Evolutionary conservation across 2,888 invertebrate species (phyloP).

Genomic region (Carcina quercana): DNA sequence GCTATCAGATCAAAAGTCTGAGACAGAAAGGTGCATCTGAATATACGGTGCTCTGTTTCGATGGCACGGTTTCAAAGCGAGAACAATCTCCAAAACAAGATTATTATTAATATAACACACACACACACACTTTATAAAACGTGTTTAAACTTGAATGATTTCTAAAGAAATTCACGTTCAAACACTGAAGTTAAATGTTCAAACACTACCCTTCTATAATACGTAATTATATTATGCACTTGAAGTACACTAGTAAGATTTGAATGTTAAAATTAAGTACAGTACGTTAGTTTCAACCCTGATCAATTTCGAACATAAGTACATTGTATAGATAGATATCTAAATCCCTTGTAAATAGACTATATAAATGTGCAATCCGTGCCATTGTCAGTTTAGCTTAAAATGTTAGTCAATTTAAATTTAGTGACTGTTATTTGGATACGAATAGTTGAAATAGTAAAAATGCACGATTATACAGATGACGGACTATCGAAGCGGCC

Average conservation of each 20-base stretch:
- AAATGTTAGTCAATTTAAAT: slow-evolving; percentile 61
- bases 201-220: slow-evolving; percentile 52
- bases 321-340: slow-evolving; percentile 46
- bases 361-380: slow-evolving; percentile 69
- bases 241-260: slow-evolving; percentile 55
- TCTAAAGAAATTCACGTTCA: slow-evolving; percentile 21
- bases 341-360: slow-evolving; percentile 62
- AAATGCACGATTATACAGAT: slow-evolving; percentile 27
- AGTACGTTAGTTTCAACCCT: slow-evolving; percentile 45
- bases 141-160: too few relatives aligned
- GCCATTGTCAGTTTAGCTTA: slow-evolving; percentile 72
- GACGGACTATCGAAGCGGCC: slow-evolving; percentile 25
- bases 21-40: slow-evolving; percentile 43
- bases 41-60: slow-evolving; percentile 39
- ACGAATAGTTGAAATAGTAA: slow-evolving; percentile 13
- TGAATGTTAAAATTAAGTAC: slow-evolving; percentile 63
- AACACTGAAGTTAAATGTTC: slow-evolving; percentile 42
- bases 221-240: slow-evolving; percentile 66
- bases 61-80: slow-evolving; percentile 52
- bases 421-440: slow-evolving; percentile 34
- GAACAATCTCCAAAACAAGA: too few relatives aligned
- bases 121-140: too few relatives aligned
- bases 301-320: slow-evolving; percentile 49
- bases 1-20: slow-evolving; percentile 32
- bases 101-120: too few relatives aligned